Conservation (phyloP, 2,797 vertebrate species). For the Phoxinus dragarum region DNA sequence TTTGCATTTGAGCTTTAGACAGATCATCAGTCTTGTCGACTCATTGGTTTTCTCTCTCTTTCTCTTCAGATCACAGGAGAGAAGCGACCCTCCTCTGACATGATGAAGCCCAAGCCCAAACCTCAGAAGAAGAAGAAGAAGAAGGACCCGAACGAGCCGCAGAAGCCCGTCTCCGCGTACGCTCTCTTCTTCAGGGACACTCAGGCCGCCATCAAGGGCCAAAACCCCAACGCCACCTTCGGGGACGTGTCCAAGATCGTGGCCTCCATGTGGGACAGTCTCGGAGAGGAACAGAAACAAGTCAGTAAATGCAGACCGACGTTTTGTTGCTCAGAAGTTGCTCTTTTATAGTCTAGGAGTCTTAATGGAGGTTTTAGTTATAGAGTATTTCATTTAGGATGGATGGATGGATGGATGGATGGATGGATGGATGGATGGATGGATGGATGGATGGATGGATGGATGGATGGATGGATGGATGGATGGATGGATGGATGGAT, state of each 20-base stretch:
- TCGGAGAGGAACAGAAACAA: slow-evolving; percentile 98
- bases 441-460: not conserved
- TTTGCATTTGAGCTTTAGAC: not conserved
- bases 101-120: slow-evolving; percentile 95
- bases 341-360: not conserved
- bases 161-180: slow-evolving; percentile 96
- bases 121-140: slow-evolving; percentile 99
- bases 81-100: slow-evolving; percentile 93
- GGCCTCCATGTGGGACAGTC: slow-evolving; percentile 98
- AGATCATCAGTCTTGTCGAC: not conserved
- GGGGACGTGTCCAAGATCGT: slow-evolving; percentile 98
- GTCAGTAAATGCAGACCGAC: slow-evolving; percentile 69
- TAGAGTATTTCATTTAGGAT: not conserved
- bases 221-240: slow-evolving; percentile 97
- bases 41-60: not conserved
- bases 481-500: too few species aligned
- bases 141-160: slow-evolving; percentile 98
- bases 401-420: not conserved
- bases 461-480: not conserved
- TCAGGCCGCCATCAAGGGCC: slow-evolving; percentile 96
- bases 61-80: slow-evolving; percentile 88
- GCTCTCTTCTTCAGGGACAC: slow-evolving; percentile 99
- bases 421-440: not conserved
- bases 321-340: not conserved
- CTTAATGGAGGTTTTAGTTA: not conserved